Evolutionary conservation across 2,888 invertebrate genomes (phyloP).

Genomic region (Drosophila ustulata): DNA sequence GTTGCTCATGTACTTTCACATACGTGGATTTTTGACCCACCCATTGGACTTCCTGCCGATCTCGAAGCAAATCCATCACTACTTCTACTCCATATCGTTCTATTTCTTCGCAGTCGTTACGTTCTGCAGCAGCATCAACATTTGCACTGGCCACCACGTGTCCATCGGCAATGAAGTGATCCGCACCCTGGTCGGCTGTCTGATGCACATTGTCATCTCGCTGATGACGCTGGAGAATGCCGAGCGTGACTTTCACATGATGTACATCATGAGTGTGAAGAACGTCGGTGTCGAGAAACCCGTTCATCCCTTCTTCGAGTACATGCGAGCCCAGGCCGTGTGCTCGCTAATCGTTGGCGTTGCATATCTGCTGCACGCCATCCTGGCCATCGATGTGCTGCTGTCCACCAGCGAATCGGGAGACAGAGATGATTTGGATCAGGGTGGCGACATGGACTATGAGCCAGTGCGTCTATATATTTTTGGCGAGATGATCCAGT

Average conservation of each 20-base stretch:
- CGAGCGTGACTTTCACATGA: slow-evolving; percentile 33
- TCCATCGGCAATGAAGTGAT: slow-evolving; percentile 37
- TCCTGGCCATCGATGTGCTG: slow-evolving; percentile 51
- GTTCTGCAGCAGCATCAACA: slow-evolving; percentile 49
- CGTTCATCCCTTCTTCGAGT: slow-evolving; percentile 42
- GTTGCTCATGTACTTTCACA: slow-evolving; percentile 31
- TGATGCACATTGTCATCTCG: slow-evolving; percentile 38
- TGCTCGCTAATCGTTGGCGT: slow-evolving; percentile 27
- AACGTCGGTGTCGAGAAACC: slow-evolving; percentile 9
- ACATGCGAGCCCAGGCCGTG: slow-evolving; percentile 45
- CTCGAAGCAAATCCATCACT: not conserved
- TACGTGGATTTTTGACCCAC: slow-evolving; percentile 30
- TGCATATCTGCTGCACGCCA: slow-evolving; percentile 51
- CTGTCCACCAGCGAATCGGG: slow-evolving; percentile 25
- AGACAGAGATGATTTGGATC: not conserved
- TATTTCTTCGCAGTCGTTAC: slow-evolving; percentile 39
- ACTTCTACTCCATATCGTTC: slow-evolving; percentile 17
- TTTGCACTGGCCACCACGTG: slow-evolving; percentile 42
- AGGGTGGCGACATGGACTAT: not conserved
- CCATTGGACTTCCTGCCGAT: not conserved
- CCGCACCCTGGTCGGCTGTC: slow-evolving; percentile 20
- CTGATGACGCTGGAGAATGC: slow-evolving; percentile 47
- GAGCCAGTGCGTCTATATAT: slow-evolving; percentile 41
- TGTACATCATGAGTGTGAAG: slow-evolving; percentile 2
- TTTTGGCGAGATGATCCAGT: slow-evolving; percentile 27